Evolutionary conservation across 2,888 invertebrate genomes (phyloP).

Genomic region (Lasius platythorax): DNA sequence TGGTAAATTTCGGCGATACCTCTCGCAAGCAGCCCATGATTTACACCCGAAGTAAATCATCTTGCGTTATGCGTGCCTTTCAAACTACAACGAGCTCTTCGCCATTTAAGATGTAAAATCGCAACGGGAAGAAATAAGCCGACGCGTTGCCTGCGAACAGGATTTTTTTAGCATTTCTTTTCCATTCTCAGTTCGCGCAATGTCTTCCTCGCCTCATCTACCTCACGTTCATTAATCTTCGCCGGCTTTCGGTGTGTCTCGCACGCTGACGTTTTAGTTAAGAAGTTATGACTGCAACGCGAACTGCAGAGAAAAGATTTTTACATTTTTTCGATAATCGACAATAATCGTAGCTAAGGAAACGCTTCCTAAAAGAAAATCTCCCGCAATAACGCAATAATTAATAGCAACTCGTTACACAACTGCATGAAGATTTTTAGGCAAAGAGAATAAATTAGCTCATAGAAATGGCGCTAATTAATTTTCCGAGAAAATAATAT

Average conservation of each 20-base stretch:
- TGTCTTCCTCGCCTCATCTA: slow-evolving; percentile 29
- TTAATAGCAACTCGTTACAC: not conserved
- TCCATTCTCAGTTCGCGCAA: slow-evolving; percentile 23
- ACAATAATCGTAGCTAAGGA: slow-evolving; percentile 1
- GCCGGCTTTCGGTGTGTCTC: not conserved
- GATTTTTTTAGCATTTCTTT: slow-evolving; percentile 25
- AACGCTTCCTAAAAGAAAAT: not conserved
- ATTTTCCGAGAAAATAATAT: slow-evolving; percentile 8
- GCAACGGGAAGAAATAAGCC: slow-evolving; percentile 30
- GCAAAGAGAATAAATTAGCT: not conserved
- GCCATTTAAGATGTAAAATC: slow-evolving; percentile 54
- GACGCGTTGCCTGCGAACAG: not conserved
- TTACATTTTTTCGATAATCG: slow-evolving; percentile 12
- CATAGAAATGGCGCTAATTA: not conserved
- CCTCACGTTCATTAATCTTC: slow-evolving; percentile 44
- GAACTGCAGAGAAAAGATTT: not conserved
- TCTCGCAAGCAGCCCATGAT: slow-evolving; percentile 59
- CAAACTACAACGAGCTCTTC: slow-evolving; percentile 49
- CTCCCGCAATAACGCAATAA: not conserved
- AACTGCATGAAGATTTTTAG: not conserved
- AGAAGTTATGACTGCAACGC: slow-evolving; percentile 43
- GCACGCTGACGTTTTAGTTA: slow-evolving; percentile 2
- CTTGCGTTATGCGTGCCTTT: slow-evolving; percentile 57
- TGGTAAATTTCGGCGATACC: slow-evolving; percentile 58
- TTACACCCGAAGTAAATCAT: slow-evolving; percentile 72